phyloP scores from a whole-genome alignment of 2,113 vertebrate genomes.

The Microcebus murinus region DNA sequence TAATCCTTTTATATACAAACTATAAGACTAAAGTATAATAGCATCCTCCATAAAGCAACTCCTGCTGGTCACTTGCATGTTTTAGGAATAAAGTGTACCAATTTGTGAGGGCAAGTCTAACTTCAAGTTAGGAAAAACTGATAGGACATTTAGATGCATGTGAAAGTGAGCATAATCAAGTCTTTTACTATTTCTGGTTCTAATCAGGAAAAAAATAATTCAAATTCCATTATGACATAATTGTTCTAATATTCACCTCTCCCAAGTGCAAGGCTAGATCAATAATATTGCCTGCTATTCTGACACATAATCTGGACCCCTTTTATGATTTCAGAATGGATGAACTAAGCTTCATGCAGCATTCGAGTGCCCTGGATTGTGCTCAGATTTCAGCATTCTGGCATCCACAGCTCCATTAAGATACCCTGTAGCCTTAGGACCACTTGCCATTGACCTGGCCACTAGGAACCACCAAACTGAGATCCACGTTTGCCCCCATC shows the following conservation, averaged over 20 bases:
- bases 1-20: neutral
- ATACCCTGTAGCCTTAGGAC: neutral
- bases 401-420: neutral
- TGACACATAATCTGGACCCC: neutral
- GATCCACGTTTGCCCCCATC: neutral
- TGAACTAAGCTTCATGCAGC: neutral
- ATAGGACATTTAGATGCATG: neutral
- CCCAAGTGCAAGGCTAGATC: neutral
- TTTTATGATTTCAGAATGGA: neutral
- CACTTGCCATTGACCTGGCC: neutral
- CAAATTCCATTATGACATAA: neutral
- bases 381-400: neutral
- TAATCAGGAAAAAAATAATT: neutral
- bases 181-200: neutral
- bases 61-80: neutral
- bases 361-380: neutral
- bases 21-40: neutral
- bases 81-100: neutral
- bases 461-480: neutral
- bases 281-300: conserved; percentile 14
- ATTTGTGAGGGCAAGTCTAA: neutral
- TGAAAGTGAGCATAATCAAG: neutral
- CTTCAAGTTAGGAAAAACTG: neutral
- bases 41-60: neutral
- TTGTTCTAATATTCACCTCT: conserved; percentile 21